Base-by-base conservation (phyloP, 2,113 vertebrate genomes). In the Leptocoma aspasia region DNA sequence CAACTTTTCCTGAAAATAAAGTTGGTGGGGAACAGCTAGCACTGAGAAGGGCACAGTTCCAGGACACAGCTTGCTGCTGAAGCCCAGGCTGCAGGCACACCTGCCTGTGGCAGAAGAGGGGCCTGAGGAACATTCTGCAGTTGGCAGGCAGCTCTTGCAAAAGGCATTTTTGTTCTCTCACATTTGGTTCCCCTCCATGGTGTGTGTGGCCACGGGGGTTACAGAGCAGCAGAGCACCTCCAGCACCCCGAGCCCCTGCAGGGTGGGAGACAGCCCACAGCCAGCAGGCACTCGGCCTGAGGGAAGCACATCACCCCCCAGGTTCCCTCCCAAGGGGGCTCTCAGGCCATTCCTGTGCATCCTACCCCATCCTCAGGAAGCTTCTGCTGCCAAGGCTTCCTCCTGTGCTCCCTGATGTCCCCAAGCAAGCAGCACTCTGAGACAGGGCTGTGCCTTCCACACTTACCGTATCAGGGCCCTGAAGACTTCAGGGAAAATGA, bases 171-270 rank as follows among this genome's bases (percentile, higher is more conserved):
- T 60, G 15, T 45, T 17, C 59, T 45, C 41, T 23, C 18, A 4
- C 1, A 0, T 35, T 54, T 7, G 7, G 10, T 77, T 83, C 57
- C 37, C 49, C 26, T 49, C 35, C 24, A 1, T 7, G 6, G 2
- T 4, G 8, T 13, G 17, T 37, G 27, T 54, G 80, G 14, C 80
- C 6, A 2, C 9, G 6, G 65, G 47, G 37, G 18, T 64, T 39
- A 15, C 33, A 56, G 41, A 37, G 63, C 56, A 65, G 54, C 72
- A 41, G 71, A 35, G 13, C 73, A 16, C 4, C 35, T 44, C 71
- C 2, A 19, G 11, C 3, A 6, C 33, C 15, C 19, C 1, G 15
- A 64, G 22, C 16, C 59, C 13, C 31, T 0, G 0, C 22, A 37
- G 77, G 60, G 41, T 9, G 19, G 22, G 26, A 70, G 16, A 45